phyloP scores from a whole-genome alignment of 2,888 invertebrate genomes.

The Andrena fulva region DNA sequence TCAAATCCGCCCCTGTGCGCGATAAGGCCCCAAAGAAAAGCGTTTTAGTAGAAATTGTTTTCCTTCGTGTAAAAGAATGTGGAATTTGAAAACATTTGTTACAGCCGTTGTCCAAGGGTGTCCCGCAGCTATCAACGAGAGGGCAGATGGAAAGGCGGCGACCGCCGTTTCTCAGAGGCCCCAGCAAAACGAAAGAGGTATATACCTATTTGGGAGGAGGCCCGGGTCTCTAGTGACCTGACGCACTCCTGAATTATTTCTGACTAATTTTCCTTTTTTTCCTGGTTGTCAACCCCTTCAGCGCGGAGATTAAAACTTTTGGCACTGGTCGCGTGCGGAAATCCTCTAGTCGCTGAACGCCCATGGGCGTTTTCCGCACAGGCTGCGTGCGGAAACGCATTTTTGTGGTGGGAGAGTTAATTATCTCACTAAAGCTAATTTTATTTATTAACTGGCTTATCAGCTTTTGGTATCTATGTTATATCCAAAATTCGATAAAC shows the following conservation, averaged over 20 bases:
- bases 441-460: background rate
- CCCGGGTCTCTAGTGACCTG: no score
- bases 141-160: constrained; percentile 83
- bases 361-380: no score
- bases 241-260: no score
- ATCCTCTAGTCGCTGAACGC: no score
- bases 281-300: no score
- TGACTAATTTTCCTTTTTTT: no score
- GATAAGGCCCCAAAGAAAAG: no score
- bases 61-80: background rate
- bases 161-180: constrained; percentile 80
- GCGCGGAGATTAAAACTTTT: no score
- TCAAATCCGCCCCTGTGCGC: no score
- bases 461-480: background rate
- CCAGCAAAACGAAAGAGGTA: constrained; percentile 81
- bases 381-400: no score
- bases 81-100: constrained; percentile 41
- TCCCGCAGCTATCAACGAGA: constrained; percentile 77
- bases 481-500: background rate
- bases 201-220: background rate
- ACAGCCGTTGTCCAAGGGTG: constrained; percentile 76
- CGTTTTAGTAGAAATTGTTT: background rate
- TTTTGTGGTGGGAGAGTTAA: no score
- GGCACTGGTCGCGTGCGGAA: no score
- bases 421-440: background rate